Conservation (phyloP, 1,140 invertebrate genomes). For the Luehdorfia chinensis region DNA sequence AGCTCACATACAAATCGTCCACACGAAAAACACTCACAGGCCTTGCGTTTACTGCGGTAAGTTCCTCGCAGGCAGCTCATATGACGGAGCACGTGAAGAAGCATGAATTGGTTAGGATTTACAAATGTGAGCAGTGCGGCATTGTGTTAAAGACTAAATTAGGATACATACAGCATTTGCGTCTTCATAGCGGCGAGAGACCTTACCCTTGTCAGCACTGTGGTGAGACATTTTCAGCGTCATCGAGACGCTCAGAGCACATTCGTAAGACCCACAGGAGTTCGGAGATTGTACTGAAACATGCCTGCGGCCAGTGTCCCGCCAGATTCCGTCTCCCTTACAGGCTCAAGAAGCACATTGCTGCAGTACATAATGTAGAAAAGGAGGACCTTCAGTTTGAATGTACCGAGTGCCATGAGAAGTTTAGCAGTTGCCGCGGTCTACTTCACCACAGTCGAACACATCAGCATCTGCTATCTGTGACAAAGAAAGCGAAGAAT, state of each 20-base stretch:
- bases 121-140: constrained; percentile 48
- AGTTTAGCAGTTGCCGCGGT: constrained; percentile 42
- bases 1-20: constrained; percentile 60
- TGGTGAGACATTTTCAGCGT: constrained; percentile 49
- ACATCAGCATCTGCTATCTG: constrained; percentile 27
- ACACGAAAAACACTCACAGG: constrained; percentile 53
- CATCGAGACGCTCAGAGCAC: constrained; percentile 55
- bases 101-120: constrained; percentile 32
- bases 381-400: constrained; percentile 28
- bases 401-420: constrained; percentile 42
- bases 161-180: constrained; percentile 49
- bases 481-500: constrained; percentile 7
- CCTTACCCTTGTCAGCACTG: constrained; percentile 54
- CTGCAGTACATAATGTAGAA: constrained; percentile 30
- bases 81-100: constrained; percentile 55
- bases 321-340: constrained; percentile 50
- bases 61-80: constrained; percentile 45
- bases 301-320: constrained; percentile 45
- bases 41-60: constrained; percentile 59
- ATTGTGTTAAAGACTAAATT: constrained; percentile 43
- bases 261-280: constrained; percentile 43
- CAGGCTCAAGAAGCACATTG: constrained; percentile 43
- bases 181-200: constrained; percentile 54
- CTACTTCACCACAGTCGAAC: constrained; percentile 46
- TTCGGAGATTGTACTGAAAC: constrained; percentile 33